These are phyloP conservation scores for Chloropsis hardwickii DNA, from an alignment of 2,113 vertebrate genomes.

Conservation along the genomic window DNA sequence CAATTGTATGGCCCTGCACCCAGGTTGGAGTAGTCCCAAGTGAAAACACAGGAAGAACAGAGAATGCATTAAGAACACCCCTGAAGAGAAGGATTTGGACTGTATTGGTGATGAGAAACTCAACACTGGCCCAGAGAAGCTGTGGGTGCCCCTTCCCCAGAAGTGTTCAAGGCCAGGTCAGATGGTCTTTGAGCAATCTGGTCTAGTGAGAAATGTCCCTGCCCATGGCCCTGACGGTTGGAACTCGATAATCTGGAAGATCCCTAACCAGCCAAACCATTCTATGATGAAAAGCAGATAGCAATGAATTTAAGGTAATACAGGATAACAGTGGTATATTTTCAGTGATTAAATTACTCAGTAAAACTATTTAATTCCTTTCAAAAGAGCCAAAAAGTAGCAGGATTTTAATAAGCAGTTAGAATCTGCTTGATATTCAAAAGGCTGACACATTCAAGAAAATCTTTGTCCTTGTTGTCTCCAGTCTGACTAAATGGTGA, in stretches of 20 bases:
- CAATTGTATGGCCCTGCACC: neutral
- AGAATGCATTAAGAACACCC: neutral
- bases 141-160: neutral
- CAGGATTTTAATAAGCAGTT: neutral
- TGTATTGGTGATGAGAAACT: neutral
- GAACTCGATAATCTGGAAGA: neutral
- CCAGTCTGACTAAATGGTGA: neutral
- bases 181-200: neutral
- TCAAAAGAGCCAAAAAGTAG: neutral
- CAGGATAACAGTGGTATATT: neutral
- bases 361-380: neutral
- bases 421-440: neutral
- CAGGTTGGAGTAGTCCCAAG: neutral
- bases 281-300: neutral
- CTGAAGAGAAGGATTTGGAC: neutral
- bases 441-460: neutral
- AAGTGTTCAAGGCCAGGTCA: fast-evolving
- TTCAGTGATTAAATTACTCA: neutral
- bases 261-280: neutral
- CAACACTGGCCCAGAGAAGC: neutral
- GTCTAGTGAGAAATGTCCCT: neutral
- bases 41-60: neutral
- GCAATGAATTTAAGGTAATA: neutral
- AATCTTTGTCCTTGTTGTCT: neutral
- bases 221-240: neutral